Conservation (phyloP, 2,113 vertebrate genomes). For the Desmodus rotundus region DNA sequence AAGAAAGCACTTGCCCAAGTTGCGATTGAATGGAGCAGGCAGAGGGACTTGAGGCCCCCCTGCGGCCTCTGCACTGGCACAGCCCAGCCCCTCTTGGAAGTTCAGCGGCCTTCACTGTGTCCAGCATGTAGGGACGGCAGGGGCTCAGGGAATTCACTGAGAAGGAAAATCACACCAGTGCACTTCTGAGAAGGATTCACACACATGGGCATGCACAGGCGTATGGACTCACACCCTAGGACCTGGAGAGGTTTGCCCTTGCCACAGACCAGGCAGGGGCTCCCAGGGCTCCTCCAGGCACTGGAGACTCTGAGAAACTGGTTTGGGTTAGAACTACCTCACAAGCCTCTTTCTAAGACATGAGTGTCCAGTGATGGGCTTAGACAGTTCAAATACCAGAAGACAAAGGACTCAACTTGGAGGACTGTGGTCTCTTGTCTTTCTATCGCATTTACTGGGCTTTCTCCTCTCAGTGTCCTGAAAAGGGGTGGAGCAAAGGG, state of each 20-base stretch:
- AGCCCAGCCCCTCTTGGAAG: background rate
- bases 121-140: no score
- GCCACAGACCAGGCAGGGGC: background rate
- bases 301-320: background rate
- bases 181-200: background rate
- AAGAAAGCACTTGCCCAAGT: background rate
- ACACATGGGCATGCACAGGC: rapidly evolving
- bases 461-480: background rate
- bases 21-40: background rate
- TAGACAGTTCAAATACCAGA: background rate
- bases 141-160: background rate
- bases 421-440: background rate
- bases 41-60: background rate
- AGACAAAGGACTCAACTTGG: background rate
- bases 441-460: background rate
- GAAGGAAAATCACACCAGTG: background rate
- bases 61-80: background rate
- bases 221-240: no score
- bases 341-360: background rate
- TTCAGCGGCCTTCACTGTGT: background rate
- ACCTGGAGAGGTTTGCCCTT: background rate
- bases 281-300: background rate
- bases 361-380: background rate
- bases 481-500: background rate
- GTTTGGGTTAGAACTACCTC: background rate